Base-by-base conservation (phyloP, 2,888 invertebrate species). In the Xiphydria camelus region DNA sequence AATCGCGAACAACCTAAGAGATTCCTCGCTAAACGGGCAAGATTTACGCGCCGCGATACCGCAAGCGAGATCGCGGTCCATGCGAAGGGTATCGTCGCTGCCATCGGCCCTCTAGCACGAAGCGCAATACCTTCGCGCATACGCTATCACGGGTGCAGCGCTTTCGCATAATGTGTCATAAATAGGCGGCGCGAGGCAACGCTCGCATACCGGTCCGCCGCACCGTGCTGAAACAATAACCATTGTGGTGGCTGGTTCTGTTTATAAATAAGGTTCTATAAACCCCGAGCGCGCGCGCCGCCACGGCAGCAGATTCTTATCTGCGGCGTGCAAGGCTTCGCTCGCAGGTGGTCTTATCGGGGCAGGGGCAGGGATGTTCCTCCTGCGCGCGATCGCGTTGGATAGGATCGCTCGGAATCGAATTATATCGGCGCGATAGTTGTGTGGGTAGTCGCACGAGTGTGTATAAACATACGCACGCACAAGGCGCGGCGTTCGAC, bases 161-260 rank as follows among this genome's bases (percentile, higher is more conserved):
- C 70, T 71, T 68, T 72, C 71, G 74, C 69, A 74, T 74, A 73
- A 74, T 74, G 73, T 73, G 74, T 74, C 74, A 74, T 74, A 74
- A 74, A 74, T 73, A 74, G 73, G 72, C 70, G 69, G 68, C 63
- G 60, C 61, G 53, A 62, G 54, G 55, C 61, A 51, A 46, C 54
- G 57, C 59, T 57, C 59, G 66, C 61, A 63, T 70, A 61, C 68
- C 62, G 60, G n/a, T n/a, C n/a, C n/a, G n/a, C n/a, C n/a, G n/a
- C n/a, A n/a, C n/a, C 53, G 52, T 43, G 61, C 65, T 69, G 67
- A 72, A 72, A 74, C 74, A 74, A 74, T 74, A 74, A 74, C 73
- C 74, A 74, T 74, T 74, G 74, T 74, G 61, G 70, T 64, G 59
- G 61, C 61, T 58, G 59, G 61, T 64, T 58, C 62, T 65, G 68